Evolutionary conservation across 2,113 vertebrate genomes (phyloP).

Genomic region (Cariama cristata): DNA sequence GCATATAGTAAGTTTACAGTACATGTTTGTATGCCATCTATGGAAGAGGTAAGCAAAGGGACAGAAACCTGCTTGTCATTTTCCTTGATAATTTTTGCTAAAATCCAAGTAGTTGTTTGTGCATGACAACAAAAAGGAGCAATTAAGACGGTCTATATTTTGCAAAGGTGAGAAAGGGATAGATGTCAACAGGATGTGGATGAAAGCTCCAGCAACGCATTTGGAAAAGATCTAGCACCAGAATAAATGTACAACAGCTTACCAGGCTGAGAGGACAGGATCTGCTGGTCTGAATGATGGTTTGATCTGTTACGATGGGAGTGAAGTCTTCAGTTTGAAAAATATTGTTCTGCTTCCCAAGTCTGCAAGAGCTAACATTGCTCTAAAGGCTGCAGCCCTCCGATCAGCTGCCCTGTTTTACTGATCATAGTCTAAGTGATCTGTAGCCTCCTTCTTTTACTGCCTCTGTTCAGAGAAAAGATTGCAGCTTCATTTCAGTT

Average conservation of each 20-base stretch:
- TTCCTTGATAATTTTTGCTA: neutral
- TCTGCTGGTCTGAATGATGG: conserved; percentile 7
- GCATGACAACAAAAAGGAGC: neutral
- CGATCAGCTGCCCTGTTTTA: conserved; percentile 41
- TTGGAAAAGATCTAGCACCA: conserved; percentile 3
- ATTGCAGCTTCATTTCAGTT: neutral
- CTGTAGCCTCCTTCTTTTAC: conserved; percentile 8
- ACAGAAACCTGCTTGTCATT: neutral
- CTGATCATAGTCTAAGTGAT: conserved; percentile 19
- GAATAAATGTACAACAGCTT: conserved; percentile 33
- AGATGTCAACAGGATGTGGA: neutral
- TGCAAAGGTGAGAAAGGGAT: neutral
- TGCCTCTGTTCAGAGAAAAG: conserved; percentile 15
- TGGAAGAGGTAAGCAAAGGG: neutral
- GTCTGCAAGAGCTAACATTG: conserved; percentile 24
- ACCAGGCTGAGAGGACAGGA: conserved; percentile 5
- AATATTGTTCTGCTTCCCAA: conserved; percentile 41
- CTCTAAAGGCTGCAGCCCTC: conserved; percentile 29
- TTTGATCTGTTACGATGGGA: neutral
- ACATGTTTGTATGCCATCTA: neutral
- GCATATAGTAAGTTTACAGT: neutral
- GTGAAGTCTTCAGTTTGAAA: conserved; percentile 7
- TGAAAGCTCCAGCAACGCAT: neutral
- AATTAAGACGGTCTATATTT: neutral
- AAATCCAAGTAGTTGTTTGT: neutral